Evolutionary conservation across 2,113 vertebrate species (phyloP), one percentile per base, ranked within the genome.

Genomic region (Mionectes macconnelli): DNA sequence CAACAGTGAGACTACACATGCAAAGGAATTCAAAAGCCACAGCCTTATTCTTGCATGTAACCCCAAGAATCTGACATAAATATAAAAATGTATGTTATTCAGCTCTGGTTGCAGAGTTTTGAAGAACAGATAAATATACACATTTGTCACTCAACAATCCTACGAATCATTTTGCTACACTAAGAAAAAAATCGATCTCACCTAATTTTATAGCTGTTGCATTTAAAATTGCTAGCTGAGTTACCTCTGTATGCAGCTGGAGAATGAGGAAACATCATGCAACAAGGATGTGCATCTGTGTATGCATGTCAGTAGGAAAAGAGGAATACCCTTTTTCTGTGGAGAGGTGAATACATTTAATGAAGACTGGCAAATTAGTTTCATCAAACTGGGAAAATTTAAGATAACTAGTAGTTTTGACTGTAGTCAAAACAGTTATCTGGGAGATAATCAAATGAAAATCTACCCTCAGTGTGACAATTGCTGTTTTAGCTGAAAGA

Each of bases 11-110:
- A 75, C 44, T 72, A 18, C 14, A 60, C 28, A 52, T 47, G 52
- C 14, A 89, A 81, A 84, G 19, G 56, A 67, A 67, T 89, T 88
- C 16, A 81, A 69, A 93, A 81, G 14, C 49, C 68, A 52, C 40
- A 89, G 9, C 14, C 45, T 67, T 70, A 17, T 27, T 92, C 85
- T 81, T 81, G 33, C 35, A 68, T 30, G 39, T 60, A 70, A 62
- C 27, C 74, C n/a, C 12, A 79, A 44, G 20, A 44, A 84, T 35
- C 21, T 37, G 33, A 84, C 39, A 84, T 84, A 86, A 77, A 87
- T 89, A 39, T 78, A 39, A 79, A 91, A 74, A 74, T n/a, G 8
- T 6, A 4, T 31, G 76, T 72, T 90, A 55, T 66, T 83, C 52
- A 84, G 16, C 19, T 77, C 39, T 78, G 28, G 11, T 9, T 77